Evolutionary conservation across 2,888 invertebrate genomes (phyloP).

Genomic region (Neoascia interrupta): DNA sequence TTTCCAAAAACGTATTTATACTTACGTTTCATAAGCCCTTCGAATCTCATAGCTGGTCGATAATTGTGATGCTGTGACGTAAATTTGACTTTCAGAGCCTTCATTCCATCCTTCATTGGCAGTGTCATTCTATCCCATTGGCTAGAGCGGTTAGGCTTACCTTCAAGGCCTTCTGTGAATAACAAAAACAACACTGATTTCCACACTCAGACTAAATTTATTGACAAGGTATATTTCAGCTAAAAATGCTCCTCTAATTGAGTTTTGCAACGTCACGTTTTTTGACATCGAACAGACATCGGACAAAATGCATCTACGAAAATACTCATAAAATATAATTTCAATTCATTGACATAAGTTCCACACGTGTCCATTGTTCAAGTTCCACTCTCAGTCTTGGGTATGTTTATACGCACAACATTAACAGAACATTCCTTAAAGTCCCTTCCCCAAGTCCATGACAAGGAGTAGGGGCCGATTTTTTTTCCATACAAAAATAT

Average conservation of each 20-base stretch:
- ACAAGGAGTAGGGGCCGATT: slow-evolving; percentile 7
- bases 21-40: no score
- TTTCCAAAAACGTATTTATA: no score
- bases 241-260: slow-evolving; percentile 27
- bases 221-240: slow-evolving; percentile 39
- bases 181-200: no score
- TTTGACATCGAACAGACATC: no score
- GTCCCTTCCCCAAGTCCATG: background rate
- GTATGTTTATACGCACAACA: slow-evolving; percentile 29
- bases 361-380: slow-evolving; percentile 5
- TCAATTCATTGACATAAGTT: slow-evolving; percentile 26
- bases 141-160: no score
- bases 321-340: slow-evolving; percentile 30
- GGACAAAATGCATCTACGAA: slow-evolving; percentile 5
- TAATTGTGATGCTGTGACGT: no score
- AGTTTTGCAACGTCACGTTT: no score
- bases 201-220: slow-evolving; percentile 38
- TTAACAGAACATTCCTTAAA: slow-evolving; percentile 13
- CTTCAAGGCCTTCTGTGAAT: no score
- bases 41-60: no score
- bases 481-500: slow-evolving; percentile 22
- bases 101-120: no score
- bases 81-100: no score
- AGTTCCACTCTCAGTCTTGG: slow-evolving; percentile 52
- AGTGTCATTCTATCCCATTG: no score